phyloP scores from a whole-genome alignment of 2,113 vertebrate species.

The Ahaetulla prasina region DNA sequence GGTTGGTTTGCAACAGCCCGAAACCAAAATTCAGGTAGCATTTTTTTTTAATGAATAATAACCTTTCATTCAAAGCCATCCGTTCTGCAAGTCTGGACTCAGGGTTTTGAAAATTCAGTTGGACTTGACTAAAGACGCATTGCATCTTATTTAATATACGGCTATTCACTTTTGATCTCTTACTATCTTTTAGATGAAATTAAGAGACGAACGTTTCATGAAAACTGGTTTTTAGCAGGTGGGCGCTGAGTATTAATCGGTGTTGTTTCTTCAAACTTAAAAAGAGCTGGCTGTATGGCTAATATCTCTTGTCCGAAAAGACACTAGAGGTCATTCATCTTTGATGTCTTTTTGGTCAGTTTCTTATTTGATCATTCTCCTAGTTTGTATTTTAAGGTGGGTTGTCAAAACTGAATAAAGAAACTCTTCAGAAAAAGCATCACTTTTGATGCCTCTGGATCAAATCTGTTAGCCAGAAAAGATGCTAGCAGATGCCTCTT shows the following conservation, averaged over 20 bases:
- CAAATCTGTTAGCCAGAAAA: background rate
- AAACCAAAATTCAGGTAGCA: background rate
- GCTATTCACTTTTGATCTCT: background rate
- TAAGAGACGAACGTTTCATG: background rate
- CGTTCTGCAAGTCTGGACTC: too few relatives aligned
- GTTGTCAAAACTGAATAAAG: background rate
- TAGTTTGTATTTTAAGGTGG: background rate
- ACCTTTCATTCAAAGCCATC: background rate
- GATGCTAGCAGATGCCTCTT: background rate
- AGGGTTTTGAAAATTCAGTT: too few relatives aligned
- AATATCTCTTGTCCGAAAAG: background rate
- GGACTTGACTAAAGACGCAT: too few relatives aligned
- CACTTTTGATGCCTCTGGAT: background rate
- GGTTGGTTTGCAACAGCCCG: background rate
- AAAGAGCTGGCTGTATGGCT: background rate
- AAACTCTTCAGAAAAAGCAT: background rate
- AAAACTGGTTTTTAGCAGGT: background rate
- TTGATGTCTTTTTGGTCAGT: background rate
- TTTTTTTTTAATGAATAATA: background rate
- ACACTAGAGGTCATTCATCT: background rate
- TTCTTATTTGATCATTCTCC: background rate
- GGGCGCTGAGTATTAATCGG: background rate
- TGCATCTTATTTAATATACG: too few relatives aligned
- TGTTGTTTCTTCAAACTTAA: background rate
- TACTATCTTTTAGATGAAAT: background rate